These are phyloP conservation scores for Pachycephus smyrnensis DNA, from an alignment of 2,888 invertebrate genomes.

Conservation along the genomic window DNA sequence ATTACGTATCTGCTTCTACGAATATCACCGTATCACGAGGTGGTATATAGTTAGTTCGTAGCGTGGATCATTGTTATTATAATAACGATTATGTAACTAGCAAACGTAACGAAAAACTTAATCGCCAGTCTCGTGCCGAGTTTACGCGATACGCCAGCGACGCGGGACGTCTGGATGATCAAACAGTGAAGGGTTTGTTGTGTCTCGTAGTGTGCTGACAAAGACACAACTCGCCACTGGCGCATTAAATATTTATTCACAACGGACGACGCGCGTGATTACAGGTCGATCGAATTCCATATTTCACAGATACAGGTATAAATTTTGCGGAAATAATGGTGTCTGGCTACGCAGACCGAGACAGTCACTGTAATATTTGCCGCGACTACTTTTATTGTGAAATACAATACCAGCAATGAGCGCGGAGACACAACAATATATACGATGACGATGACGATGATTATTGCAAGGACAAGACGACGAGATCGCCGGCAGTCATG, in stretches of 20 bases:
- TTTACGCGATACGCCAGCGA: no score
- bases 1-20: not conserved
- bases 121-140: not conserved
- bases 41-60: not conserved
- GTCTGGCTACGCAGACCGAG: not conserved
- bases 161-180: not conserved
- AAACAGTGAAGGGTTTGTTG: not conserved
- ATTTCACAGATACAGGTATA: not conserved
- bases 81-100: not conserved
- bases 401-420: not conserved
- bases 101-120: not conserved
- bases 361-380: not conserved
- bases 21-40: not conserved
- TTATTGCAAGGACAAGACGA: not conserved
- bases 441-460: not conserved
- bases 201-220: not conserved
- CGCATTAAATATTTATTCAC: not conserved
- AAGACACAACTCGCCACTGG: not conserved
- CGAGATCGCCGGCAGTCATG: not conserved
- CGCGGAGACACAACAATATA: not conserved
- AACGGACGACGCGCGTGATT: not conserved
- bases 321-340: not conserved
- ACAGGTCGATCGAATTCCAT: not conserved
- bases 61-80: not conserved
- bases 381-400: not conserved